These are phyloP conservation scores for Esox masquinongy DNA, from an alignment of 2,797 vertebrate species.

Conservation along the genomic window DNA sequence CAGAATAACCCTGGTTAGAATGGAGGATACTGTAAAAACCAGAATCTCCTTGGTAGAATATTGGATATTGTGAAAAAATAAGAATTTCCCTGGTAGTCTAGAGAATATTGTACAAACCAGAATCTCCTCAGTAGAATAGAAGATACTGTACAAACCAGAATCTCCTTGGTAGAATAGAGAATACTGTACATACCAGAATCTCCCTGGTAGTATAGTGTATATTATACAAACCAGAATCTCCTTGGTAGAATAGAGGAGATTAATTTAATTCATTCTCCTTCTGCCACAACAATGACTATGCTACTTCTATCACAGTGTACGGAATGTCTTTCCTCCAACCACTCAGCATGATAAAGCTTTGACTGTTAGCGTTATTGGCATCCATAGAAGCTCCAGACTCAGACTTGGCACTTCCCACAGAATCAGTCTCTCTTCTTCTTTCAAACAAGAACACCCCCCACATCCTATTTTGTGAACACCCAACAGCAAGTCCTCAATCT, in stretches of 20 bases:
- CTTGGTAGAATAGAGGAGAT: neutral
- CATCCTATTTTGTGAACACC: neutral
- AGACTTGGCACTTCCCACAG: neutral
- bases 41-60: no score
- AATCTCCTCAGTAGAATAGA: no score
- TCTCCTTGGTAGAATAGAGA: neutral
- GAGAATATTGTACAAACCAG: no score
- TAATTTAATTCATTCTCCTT: neutral
- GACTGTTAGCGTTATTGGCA: neutral
- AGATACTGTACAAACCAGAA: neutral
- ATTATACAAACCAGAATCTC: neutral
- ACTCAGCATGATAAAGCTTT: neutral
- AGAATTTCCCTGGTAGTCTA: no score
- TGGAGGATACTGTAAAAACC: no score
- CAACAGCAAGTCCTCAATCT: neutral
- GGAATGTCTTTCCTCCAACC: neutral
- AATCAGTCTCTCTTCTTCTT: neutral
- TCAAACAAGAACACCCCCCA: conserved; percentile 4
- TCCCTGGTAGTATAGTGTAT: no score
- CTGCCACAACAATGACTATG: conserved; percentile 9
- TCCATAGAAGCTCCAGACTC: neutral
- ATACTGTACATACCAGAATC: neutral
- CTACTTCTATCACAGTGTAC: conserved; percentile 4
- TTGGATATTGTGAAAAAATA: no score
- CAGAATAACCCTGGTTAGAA: no score